Base-by-base conservation (phyloP, 2,888 invertebrate species). In the Pherbina coryleti region DNA sequence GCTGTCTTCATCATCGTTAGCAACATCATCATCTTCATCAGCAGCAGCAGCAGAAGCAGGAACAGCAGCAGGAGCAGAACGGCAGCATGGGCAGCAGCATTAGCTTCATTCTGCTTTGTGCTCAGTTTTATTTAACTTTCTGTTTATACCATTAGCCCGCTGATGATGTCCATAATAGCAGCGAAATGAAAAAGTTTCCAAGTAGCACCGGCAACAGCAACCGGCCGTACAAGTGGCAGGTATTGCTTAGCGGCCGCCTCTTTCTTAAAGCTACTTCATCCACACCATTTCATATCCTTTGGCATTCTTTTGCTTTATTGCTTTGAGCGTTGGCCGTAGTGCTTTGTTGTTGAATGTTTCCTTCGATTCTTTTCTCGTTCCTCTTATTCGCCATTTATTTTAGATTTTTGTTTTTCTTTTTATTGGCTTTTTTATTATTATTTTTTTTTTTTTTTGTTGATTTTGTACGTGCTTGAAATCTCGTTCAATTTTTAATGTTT, bases 141-240 rank as follows among this genome's bases (percentile, higher is more conserved):
- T 37, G 64, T 31, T 66, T 66, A n/a, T 66, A 37, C 64, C 64
- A 66, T 66, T 66, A 66, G 31, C 31, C 37, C 64, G 64, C 64
- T 66, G 64, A 66, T 66, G 64, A 66, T 66, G 64, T 66, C 64
- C 64, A 66, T 66, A 31, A 66, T 66, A 31, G 31, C 64, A 31
- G 64, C n/a, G 31, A 31, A 66, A 66, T 66, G 64, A 66, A 66
- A 66, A 66, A 66, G 37, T 66, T 66, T 66, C 9, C n/a, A 66
- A 66, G n/a, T 28, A 60, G 44, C 44, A 11, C 25, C 60, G 60
- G 57, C 5, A 57, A 22, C n/a, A 19, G 57, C 19, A n/a, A n/a
- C 22, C 19, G 57, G 60, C 60, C 25, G 60, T 28, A 60, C 25
- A 9, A 60, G 60, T 37, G 31, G 64, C 64, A 66, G 64, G 64